Evolutionary conservation across 2,888 invertebrate species (phyloP), one percentile per base, ranked within the genome.

Genomic region (Agrotis puta): DNA sequence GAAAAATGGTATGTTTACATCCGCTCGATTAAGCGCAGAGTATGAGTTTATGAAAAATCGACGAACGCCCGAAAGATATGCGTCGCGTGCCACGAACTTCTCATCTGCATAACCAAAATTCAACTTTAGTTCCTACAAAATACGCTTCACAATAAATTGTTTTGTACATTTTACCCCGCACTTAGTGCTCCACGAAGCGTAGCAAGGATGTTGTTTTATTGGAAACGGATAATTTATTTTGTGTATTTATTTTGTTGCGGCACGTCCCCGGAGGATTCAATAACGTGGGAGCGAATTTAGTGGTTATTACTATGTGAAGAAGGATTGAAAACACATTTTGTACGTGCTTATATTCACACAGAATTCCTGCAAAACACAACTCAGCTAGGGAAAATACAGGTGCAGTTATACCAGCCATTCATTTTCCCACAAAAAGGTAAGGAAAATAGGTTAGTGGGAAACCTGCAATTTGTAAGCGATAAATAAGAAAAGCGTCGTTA

Each of bases 161-260:
- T 16, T 5, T 62, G 53, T 27, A 45, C 20, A 56, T 33, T 59
- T 67, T 65, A 87, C 81, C 73, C 74, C 83, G 85, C 82, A 84
- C 87, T 88, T 83, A 83, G 82, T 88, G 88, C 81, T 90, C 82
- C 79, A 83, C 85, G 87, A 82, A 90, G 90, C 92, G 92, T 90
- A 87, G 90, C 89, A 87, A 91, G 92, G 90, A 90, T 92, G 92
- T 91, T 93, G 91, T 93, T 95, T 95, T 96, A 95, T 95, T 96
- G 93, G 93, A 93, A 94, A 91, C 93, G 93, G 94, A 94, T 95
- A 95, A 95, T 95, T 94, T 94, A 95, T 95, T 94, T 93, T 85
- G 91, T 92, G 92, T 94, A 94, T 95, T 95, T 95, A 94, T 95
- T 93, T 92, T 89, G 92, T 88, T 91, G 92, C 88, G 90, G 92